Evolutionary conservation across 2,113 vertebrate species (phyloP).

Genomic region (Trichechus manatus): DNA sequence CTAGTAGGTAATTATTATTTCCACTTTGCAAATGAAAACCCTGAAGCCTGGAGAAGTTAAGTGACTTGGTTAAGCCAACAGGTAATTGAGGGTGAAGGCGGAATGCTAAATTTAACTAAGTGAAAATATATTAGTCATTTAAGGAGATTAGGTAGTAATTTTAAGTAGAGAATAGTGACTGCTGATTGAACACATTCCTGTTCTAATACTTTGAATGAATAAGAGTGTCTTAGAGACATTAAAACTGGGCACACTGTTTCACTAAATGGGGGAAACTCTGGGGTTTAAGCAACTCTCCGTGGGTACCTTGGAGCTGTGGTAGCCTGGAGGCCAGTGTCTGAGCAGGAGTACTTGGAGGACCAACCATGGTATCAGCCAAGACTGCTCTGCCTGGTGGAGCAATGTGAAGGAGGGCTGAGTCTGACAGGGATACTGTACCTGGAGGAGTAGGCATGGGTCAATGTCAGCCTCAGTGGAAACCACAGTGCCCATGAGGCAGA

Average conservation of each 20-base stretch:
- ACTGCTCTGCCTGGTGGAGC: neutral
- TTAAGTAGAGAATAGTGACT: neutral
- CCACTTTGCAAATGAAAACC: neutral
- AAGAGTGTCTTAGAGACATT: neutral
- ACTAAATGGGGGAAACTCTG: neutral
- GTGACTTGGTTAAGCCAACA: neutral
- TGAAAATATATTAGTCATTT: slow-evolving; percentile 19
- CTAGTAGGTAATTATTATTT: neutral
- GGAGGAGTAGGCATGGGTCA: neutral
- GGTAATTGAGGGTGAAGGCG: neutral
- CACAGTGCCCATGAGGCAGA: neutral
- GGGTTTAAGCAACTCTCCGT: neutral
- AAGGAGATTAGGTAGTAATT: slow-evolving; percentile 4
- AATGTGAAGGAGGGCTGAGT: neutral
- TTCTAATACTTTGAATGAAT: slow-evolving; percentile 8
- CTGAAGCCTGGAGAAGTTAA: slow-evolving; percentile 23
- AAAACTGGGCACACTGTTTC: neutral
- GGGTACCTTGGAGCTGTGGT: neutral
- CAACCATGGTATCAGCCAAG: neutral
- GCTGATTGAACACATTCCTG: neutral
- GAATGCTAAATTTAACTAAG: neutral
- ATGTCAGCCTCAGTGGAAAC: neutral
- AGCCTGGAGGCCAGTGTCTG: neutral
- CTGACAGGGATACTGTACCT: neutral
- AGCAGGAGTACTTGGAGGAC: neutral